Evolutionary conservation across 2,113 vertebrate species (phyloP).

Genomic region (Zosterops japonicus): DNA sequence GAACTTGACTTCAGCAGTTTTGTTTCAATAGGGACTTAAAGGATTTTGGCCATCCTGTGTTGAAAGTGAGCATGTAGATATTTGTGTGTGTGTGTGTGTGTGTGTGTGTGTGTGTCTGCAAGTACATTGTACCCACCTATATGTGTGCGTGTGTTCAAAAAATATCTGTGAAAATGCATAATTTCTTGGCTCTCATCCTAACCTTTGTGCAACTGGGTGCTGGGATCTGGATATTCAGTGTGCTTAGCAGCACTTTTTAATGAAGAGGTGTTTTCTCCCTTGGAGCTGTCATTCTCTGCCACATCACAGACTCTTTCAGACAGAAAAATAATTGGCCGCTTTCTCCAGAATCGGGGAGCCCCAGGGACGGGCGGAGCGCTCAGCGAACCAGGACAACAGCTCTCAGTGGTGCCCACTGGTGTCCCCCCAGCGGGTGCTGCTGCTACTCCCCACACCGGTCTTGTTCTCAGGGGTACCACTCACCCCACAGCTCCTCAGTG

Average conservation of each 20-base stretch:
- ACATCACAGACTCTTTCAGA: slow-evolving; percentile 82
- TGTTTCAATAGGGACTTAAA: neutral
- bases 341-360: slow-evolving; percentile 63
- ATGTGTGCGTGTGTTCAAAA: neutral
- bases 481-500: neutral
- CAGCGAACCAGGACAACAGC: slow-evolving; percentile 14
- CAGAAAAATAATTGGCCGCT: slow-evolving; percentile 85
- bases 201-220: slow-evolving; percentile 34
- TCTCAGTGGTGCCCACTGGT: neutral
- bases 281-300: slow-evolving; percentile 75
- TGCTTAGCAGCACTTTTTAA: slow-evolving; percentile 73
- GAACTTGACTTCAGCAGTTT: neutral
- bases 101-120: neutral
- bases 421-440: neutral
- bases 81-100: neutral
- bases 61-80: neutral
- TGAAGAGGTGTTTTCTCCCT: slow-evolving; percentile 71
- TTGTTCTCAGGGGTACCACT: neutral
- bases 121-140: neutral
- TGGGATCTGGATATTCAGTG: slow-evolving; percentile 31
- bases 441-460: rapidly evolving
- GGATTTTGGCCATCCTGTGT: neutral
- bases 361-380: slow-evolving; percentile 58
- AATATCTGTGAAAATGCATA: neutral
- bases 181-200: slow-evolving; percentile 36